Percentiles rank a stretch among this genome's conserved stretches.
These are phyloP conservation scores for Athene cunicularia DNA, from an alignment of 2,113 vertebrate genomes.

Conservation along the genomic window DNA sequence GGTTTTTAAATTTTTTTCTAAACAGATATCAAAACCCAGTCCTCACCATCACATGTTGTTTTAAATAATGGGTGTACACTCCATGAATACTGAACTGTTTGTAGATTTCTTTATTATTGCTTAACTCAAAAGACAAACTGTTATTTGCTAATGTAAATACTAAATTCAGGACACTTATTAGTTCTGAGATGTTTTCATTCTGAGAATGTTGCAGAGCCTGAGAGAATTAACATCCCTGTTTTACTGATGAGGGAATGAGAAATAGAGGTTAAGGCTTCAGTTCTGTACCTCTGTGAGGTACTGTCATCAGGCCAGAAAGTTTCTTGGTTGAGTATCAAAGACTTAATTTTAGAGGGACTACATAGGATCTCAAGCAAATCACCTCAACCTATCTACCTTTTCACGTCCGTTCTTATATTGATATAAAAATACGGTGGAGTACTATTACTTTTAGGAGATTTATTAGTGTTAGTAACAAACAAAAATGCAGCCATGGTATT, in stretches of 20 bases:
- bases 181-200: not conserved
- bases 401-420: not conserved
- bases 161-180: not conserved
- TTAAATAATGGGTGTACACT: not conserved
- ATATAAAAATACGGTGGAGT: fast-evolving
- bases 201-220: not conserved
- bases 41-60: not conserved
- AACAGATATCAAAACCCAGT: not conserved
- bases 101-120: not conserved
- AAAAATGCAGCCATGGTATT: not conserved
- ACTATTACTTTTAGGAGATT: not conserved
- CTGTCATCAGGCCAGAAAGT: not conserved
- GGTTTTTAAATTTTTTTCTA: not conserved
- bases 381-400: not conserved
- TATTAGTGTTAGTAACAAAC: not conserved
- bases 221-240: not conserved
- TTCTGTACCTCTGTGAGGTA: not conserved
- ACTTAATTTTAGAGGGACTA: not conserved
- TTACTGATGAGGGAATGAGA: not conserved
- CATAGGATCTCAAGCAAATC: not conserved
- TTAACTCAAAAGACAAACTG: not conserved
- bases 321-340: not conserved
- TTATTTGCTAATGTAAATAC: not conserved
- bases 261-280: not conserved
- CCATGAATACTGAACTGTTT: not conserved